phyloP scores from a whole-genome alignment of 2,113 vertebrate species.

The Numida meleagris region DNA sequence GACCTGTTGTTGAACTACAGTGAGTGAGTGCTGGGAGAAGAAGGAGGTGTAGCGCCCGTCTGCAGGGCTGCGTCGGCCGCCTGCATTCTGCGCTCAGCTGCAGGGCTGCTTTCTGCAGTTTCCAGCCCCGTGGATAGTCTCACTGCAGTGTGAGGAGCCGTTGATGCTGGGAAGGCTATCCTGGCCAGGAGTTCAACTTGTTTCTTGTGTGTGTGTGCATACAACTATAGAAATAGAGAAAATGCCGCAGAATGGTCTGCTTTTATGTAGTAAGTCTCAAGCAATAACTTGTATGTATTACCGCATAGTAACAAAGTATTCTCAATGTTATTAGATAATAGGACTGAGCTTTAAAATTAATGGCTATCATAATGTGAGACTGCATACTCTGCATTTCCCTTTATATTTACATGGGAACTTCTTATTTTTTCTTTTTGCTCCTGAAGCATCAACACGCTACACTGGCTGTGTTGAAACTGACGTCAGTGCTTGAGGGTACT shows the following conservation, averaged over 20 bases:
- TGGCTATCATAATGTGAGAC: background rate
- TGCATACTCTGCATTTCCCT: background rate
- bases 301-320: background rate
- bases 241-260: background rate
- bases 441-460: rapidly evolving
- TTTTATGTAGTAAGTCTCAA: background rate
- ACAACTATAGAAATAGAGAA: background rate
- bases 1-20: background rate
- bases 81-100: background rate
- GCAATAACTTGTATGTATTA: background rate
- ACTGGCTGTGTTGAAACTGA: background rate
- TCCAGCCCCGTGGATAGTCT: no score
- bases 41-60: background rate
- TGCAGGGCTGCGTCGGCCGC: background rate
- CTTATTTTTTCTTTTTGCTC: background rate
- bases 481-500: background rate
- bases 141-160: background rate
- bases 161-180: background rate
- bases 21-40: background rate
- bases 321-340: background rate
- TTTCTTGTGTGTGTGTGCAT: background rate
- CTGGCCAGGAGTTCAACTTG: background rate
- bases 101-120: background rate
- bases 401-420: background rate
- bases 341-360: background rate